Base-by-base conservation (phyloP, 2,113 vertebrate genomes). In the Meles meles region DNA sequence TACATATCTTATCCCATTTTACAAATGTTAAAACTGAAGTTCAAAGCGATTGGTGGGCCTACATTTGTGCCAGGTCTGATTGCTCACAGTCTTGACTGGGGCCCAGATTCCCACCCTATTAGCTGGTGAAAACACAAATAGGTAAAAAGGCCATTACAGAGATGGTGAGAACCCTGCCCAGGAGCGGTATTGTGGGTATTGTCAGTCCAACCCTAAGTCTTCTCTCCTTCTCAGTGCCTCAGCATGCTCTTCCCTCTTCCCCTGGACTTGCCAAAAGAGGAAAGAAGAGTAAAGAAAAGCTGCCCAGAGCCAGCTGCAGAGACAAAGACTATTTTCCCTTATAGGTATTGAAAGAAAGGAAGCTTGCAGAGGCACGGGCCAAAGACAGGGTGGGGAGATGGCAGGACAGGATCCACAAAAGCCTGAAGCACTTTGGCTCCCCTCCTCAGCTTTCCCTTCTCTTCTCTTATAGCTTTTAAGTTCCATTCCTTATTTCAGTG, bases 341-440 rank as follows among this genome's bases (percentile, higher is more conserved):
- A 61, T 77, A 90, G 81, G 34, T 61, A 63, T 90, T 79, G 1
- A 69, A 42, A 87, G 31, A 93, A 76, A 97, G 88, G n/a, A 97
- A 96, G 95, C 87, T 95, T 81, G 47, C 76, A 81, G 92, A 85
- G 85, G 61, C 93, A 34, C 29, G 42, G 72, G 76, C 27, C 67
- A 44, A 71, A 94, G 67, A 17, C 83, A 83, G 95, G 86, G 86
- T 37, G 44, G 0, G 0, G 27, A n/a, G 6, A 12, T 20, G 65
- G 52, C 92, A 98, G 52, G n/a, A 79, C 69, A 92, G 27, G 57
- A 47, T 49, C 81, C 92, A 94, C 79, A 29, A 55, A 82, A 93
- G 92, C 96, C 96, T 88, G 69, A 72, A 88, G 96, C 87, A 0
- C 61, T 96, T 93, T 95, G 98, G 92, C 92, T 96, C 25, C 13